These are phyloP conservation scores for Machaerirhynchus nigripectus DNA, from an alignment of 2,113 vertebrate species.

Conservation along the genomic window DNA sequence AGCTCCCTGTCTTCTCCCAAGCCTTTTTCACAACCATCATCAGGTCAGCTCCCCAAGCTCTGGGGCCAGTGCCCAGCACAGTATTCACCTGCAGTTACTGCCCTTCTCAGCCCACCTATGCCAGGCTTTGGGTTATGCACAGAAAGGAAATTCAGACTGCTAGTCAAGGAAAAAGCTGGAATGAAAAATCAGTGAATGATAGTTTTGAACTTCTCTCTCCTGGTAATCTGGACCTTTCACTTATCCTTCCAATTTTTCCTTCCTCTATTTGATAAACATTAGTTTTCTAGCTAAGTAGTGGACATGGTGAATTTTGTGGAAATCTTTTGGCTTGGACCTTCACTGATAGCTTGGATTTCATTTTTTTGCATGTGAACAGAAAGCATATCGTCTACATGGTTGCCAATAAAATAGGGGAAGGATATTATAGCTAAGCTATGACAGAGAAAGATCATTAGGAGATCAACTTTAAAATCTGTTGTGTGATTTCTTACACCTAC, in stretches of 20 bases:
- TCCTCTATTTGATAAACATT: neutral
- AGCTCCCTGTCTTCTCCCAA: neutral
- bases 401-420: neutral
- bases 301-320: neutral
- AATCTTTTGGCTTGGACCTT: neutral
- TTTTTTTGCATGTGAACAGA: neutral
- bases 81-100: neutral
- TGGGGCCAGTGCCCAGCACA: fast-evolving
- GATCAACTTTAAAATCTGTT: neutral
- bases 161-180: neutral
- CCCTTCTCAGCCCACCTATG: neutral
- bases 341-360: neutral
- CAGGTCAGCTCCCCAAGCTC: too few species aligned
- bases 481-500: neutral
- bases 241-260: neutral
- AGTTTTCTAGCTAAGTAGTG: neutral
- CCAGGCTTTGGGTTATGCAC: neutral
- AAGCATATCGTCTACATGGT: neutral
- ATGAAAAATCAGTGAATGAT: neutral
- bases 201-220: neutral
- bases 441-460: neutral
- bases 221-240: neutral
- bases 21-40: fast-evolving
- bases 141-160: neutral
- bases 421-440: neutral